Conservation (phyloP, 37 sponge, comb jelly and placozoan species). For the Dysidea cf. avara region DNA sequence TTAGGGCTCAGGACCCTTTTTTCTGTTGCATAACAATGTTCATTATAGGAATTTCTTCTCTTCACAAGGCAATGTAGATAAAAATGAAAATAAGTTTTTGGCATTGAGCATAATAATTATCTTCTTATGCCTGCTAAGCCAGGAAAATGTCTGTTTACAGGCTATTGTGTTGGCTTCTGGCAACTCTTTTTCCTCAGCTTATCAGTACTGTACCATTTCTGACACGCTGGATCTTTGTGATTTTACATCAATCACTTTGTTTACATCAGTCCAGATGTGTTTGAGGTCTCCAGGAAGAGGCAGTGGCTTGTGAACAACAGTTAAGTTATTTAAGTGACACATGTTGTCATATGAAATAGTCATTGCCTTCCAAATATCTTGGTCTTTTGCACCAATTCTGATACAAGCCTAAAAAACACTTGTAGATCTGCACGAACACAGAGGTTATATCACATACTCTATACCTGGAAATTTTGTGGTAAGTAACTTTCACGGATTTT, state of each 20-base stretch:
- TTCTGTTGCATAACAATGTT: neutral
- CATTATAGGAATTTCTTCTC: slow-evolving; percentile 5
- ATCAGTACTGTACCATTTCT: too few species aligned
- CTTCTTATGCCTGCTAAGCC: slow-evolving; percentile 37
- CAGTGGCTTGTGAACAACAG: slow-evolving; percentile 5
- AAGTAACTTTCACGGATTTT: too few species aligned
- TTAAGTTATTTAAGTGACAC: slow-evolving; percentile 34
- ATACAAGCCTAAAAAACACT: too few species aligned
- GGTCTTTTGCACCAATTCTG: too few species aligned
- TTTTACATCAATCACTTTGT: neutral
- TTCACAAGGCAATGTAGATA: slow-evolving; percentile 35
- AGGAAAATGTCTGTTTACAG: slow-evolving; percentile 49
- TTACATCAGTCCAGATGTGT: slow-evolving; percentile 14
- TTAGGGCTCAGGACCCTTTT: too few species aligned
- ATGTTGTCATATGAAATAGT: slow-evolving; percentile 55
- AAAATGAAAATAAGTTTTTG: slow-evolving; percentile 32
- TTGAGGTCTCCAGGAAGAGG: slow-evolving; percentile 19
- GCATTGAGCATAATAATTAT: slow-evolving; percentile 44
- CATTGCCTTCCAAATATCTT: slow-evolving; percentile 5
- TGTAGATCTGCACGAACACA: too few species aligned
- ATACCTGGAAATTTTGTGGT: too few species aligned
- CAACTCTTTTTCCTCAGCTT: too few species aligned
- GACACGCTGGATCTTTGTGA: too few species aligned
- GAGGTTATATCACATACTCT: too few species aligned
- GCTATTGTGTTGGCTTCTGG: slow-evolving; percentile 22